phyloP scores from a whole-genome alignment of 2,113 vertebrate species.

The Eublepharis macularius region DNA sequence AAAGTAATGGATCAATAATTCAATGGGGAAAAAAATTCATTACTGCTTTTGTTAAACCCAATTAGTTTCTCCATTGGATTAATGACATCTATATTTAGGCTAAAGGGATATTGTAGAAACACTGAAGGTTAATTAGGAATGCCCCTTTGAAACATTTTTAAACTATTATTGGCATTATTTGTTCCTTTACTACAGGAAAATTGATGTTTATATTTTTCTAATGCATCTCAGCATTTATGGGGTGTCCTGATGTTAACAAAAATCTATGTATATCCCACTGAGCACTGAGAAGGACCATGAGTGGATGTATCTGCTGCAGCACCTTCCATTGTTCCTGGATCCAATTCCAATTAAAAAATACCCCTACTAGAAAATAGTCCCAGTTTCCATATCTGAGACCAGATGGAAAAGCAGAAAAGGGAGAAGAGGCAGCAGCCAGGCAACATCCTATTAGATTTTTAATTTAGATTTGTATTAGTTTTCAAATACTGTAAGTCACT shows the following conservation, averaged over 20 bases:
- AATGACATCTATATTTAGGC: slow-evolving; percentile 28
- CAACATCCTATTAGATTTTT: too few species aligned
- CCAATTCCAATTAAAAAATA: too few species aligned
- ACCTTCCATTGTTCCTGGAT: too few species aligned
- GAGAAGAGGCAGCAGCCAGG: too few species aligned
- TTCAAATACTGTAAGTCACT: too few species aligned
- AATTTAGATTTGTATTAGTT: too few species aligned
- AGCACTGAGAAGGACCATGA: neutral
- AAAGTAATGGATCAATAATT: slow-evolving; percentile 20
- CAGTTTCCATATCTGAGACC: too few species aligned
- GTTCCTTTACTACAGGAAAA: neutral
- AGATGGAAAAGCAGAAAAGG: too few species aligned
- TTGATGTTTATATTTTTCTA: neutral
- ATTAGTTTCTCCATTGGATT: slow-evolving; percentile 30
- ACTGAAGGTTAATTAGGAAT: slow-evolving; percentile 19
- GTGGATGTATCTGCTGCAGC: neutral
- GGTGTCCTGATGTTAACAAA: neutral
- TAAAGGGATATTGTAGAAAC: slow-evolving; percentile 7
- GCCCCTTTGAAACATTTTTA: neutral
- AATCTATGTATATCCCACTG: neutral
- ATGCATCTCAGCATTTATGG: neutral
- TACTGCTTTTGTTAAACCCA: slow-evolving; percentile 21
- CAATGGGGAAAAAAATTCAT: neutral
- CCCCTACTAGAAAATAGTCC: too few species aligned
- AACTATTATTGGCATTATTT: neutral